phyloP scores from a whole-genome alignment of 2,113 vertebrate genomes.

The Rousettus leschenaultii region DNA sequence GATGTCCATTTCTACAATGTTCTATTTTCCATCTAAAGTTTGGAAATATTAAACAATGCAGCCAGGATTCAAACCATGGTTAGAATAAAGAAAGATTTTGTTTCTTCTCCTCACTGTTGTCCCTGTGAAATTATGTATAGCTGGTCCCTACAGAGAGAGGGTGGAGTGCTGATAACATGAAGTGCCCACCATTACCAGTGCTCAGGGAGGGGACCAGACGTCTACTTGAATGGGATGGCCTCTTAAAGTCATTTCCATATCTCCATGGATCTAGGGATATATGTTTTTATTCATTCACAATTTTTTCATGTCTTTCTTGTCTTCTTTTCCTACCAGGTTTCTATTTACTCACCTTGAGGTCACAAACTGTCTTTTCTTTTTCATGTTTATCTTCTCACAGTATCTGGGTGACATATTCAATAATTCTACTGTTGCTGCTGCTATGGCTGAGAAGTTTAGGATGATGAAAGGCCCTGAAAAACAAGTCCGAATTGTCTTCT shows the following conservation, averaged over 20 bases:
- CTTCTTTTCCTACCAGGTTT: background rate
- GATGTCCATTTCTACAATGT: background rate
- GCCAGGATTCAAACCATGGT: background rate
- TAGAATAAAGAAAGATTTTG: background rate
- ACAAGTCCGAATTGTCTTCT: conserved; percentile 59
- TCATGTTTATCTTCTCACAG: background rate
- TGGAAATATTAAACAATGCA: background rate
- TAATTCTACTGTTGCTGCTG: background rate
- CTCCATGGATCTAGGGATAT: background rate
- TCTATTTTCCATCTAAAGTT: background rate
- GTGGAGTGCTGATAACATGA: background rate
- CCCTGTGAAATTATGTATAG: background rate
- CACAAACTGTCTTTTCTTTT: background rate
- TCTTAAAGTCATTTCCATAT: background rate
- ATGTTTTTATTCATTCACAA: background rate
- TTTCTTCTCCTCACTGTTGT: background rate
- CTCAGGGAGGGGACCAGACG: background rate
- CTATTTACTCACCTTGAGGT: background rate
- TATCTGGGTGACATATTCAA: background rate
- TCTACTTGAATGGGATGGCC: background rate
- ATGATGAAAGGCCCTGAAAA: conserved; percentile 21
- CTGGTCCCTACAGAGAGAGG: background rate
- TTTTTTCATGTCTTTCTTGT: background rate
- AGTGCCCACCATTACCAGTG: rapidly evolving
- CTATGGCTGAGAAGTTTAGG: background rate